Evolutionary conservation across 2,888 invertebrate species (phyloP).

Genomic region (Polietes domitor): DNA sequence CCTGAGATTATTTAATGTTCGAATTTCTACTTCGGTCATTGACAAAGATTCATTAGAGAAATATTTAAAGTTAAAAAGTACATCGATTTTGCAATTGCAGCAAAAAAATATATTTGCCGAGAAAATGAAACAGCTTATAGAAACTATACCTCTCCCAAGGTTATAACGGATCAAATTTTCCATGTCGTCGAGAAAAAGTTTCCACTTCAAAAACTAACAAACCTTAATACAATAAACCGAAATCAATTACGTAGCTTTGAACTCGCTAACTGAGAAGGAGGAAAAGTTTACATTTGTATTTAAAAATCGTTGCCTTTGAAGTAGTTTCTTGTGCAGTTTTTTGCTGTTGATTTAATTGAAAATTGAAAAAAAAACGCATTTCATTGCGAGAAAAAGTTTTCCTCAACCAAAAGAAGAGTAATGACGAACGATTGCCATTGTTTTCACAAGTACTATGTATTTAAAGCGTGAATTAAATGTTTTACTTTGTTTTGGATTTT

Average conservation of each 20-base stretch:
- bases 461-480: neutral
- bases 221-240: neutral
- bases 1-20: no score
- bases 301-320: neutral
- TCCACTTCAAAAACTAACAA: no score
- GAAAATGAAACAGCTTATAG: no score
- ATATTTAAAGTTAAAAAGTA: no score
- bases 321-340: neutral
- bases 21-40: no score
- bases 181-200: no score
- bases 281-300: neutral
- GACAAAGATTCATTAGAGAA: no score
- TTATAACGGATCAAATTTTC: no score
- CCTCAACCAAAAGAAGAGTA: neutral
- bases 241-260: neutral
- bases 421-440: neutral
- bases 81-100: no score
- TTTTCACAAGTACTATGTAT: slow-evolving; percentile 1
- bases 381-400: neutral
- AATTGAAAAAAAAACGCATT: neutral
- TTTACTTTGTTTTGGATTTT: neutral
- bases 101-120: no score
- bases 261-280: neutral
- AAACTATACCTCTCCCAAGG: no score
- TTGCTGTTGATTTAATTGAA: neutral